These are phyloP conservation scores for Percopsis omiscomaycus DNA, from an alignment of 2,797 vertebrate species.

Conservation along the genomic window DNA sequence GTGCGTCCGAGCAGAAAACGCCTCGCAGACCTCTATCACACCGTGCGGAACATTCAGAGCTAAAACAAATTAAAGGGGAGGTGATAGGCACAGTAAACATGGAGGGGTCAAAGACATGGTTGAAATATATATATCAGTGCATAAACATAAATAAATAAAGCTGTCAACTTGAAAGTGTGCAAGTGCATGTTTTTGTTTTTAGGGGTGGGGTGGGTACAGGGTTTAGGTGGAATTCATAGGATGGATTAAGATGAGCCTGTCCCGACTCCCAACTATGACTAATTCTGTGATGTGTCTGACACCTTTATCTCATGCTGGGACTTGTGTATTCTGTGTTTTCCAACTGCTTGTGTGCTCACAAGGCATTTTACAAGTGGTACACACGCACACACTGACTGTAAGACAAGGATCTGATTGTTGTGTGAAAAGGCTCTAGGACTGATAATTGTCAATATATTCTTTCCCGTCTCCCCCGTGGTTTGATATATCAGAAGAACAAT, in stretches of 20 bases:
- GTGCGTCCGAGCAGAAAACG: slow-evolving; percentile 36
- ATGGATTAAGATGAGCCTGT: slow-evolving; percentile 4
- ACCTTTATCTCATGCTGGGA: slow-evolving; percentile 13
- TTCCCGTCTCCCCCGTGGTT: too few relatives aligned
- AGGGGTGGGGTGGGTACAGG: slow-evolving; percentile 1
- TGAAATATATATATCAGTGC: neutral
- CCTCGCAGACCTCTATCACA: slow-evolving; percentile 1
- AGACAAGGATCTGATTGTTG: too few relatives aligned
- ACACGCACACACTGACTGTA: neutral
- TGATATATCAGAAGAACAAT: too few relatives aligned
- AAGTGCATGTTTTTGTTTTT: neutral
- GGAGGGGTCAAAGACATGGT: neutral
- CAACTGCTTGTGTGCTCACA: neutral
- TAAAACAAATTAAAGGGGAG: neutral
- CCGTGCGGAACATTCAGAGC: neutral
- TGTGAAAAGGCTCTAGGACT: too few relatives aligned
- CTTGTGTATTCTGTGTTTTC: neutral
- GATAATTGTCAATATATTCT: too few relatives aligned
- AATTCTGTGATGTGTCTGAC: too few relatives aligned
- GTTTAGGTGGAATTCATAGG: slow-evolving; percentile 3
- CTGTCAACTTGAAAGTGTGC: neutral
- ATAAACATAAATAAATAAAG: neutral
- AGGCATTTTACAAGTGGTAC: neutral
- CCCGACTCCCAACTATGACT: neutral
- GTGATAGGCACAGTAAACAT: neutral